Conservation (phyloP, 2,113 vertebrate genomes). For the Panurus biarmicus region DNA sequence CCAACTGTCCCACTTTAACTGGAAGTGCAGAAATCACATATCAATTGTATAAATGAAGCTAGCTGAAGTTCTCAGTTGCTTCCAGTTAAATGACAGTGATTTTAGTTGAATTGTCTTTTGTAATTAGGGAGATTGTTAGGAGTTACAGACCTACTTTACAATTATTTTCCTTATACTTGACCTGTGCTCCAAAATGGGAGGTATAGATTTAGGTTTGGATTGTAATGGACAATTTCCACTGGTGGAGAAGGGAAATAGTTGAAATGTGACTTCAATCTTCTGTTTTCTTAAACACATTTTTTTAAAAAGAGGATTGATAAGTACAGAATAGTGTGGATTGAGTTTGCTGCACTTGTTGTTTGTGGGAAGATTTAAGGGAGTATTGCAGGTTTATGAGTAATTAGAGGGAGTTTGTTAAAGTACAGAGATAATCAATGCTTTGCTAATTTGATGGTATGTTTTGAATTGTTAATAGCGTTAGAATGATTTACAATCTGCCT, state of each 20-base stretch:
- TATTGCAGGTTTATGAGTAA: background rate
- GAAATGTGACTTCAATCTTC: background rate
- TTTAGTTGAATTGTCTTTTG: constrained; percentile 39
- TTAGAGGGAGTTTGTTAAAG: background rate
- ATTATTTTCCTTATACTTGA: background rate
- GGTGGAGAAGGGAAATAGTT: background rate
- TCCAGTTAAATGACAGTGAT: constrained; percentile 28
- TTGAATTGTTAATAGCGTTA: constrained; percentile 22
- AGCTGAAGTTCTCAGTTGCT: constrained; percentile 23
- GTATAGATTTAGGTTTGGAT: background rate
- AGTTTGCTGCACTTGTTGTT: background rate
- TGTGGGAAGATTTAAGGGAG: background rate
- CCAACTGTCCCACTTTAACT: constrained; percentile 22
- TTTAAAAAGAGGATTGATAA: background rate
- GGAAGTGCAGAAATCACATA: constrained; percentile 27
- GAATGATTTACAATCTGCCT: background rate
- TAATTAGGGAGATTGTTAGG: constrained; percentile 16
- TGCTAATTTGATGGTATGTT: constrained; percentile 8
- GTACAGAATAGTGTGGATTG: background rate
- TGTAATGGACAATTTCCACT: background rate
- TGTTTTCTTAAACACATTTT: background rate
- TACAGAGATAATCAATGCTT: background rate
- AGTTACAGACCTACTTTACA: background rate
- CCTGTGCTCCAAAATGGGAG: background rate
- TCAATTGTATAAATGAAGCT: constrained; percentile 20